These are phyloP conservation scores for Lophochroa leadbeateri DNA, from an alignment of 2,113 vertebrate species.

Conservation along the genomic window DNA sequence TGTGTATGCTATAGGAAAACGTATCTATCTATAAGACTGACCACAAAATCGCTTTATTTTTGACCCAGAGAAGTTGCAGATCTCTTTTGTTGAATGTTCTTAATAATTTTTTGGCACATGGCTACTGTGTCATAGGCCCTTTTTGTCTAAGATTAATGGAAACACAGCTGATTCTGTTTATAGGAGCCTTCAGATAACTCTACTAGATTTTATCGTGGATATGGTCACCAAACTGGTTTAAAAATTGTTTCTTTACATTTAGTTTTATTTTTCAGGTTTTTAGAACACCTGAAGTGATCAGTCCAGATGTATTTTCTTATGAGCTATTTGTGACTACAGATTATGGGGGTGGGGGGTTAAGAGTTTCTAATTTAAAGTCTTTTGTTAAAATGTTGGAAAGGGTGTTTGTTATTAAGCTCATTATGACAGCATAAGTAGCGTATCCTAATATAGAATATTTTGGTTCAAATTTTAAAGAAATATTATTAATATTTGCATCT, in stretches of 20 bases:
- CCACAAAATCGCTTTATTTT: background rate
- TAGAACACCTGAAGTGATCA: conserved; percentile 24
- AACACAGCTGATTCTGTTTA: conserved; percentile 16
- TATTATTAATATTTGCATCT: background rate
- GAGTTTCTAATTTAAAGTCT: background rate
- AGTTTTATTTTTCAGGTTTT: background rate
- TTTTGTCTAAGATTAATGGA: background rate
- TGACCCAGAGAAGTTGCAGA: background rate
- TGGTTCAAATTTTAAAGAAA: background rate
- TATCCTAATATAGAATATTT: background rate
- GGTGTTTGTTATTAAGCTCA: background rate
- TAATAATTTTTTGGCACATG: background rate
- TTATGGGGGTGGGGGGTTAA: background rate
- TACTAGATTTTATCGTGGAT: background rate
- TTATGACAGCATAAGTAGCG: background rate
- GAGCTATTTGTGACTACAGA: background rate
- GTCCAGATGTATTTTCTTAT: background rate
- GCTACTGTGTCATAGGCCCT: background rate
- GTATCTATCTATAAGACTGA: background rate
- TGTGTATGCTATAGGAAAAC: background rate
- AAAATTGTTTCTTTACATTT: background rate
- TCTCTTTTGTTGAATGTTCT: background rate
- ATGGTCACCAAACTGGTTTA: background rate
- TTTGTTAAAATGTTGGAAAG: background rate
- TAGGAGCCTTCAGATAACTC: background rate